Conservation (phyloP, 2,888 invertebrate species). For the Thymelicus acteon region DNA sequence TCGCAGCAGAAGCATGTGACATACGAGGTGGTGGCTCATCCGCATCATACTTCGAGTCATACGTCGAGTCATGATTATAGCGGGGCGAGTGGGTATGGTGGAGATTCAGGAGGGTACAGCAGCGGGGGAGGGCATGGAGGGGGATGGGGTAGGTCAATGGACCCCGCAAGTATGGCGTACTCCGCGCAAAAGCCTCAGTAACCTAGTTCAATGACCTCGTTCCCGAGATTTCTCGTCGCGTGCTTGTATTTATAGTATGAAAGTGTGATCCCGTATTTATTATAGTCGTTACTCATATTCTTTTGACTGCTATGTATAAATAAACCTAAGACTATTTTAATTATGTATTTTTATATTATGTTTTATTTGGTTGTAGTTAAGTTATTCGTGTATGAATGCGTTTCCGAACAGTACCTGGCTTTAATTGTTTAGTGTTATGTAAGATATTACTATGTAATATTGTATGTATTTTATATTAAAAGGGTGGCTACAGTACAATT, state of each 20-base stretch:
- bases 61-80: slow-evolving; percentile 88
- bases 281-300: slow-evolving; percentile 17
- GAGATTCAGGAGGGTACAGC: slow-evolving; percentile 84
- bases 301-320: slow-evolving; percentile 42
- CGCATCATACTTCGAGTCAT: slow-evolving; percentile 89
- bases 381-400: slow-evolving; percentile 47
- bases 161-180: slow-evolving; percentile 92
- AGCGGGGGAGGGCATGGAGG: slow-evolving; percentile 75
- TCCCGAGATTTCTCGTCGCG: slow-evolving; percentile 69
- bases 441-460: slow-evolving; percentile 48
- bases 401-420: slow-evolving; percentile 65
- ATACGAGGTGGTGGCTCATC: slow-evolving; percentile 94
- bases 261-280: slow-evolving; percentile 46
- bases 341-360: slow-evolving; percentile 42
- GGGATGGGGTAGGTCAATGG: slow-evolving; percentile 91
- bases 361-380: slow-evolving; percentile 40
- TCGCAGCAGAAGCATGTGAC: slow-evolving; percentile 94
- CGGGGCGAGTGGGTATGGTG: slow-evolving; percentile 87
- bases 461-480: slow-evolving; percentile 41
- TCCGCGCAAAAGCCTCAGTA: slow-evolving; percentile 89
- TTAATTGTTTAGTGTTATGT: slow-evolving; percentile 72
- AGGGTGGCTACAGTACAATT: slow-evolving; percentile 39
- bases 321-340: slow-evolving; percentile 52
- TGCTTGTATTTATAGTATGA: slow-evolving; percentile 66
- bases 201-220: slow-evolving; percentile 69